Evolutionary conservation across 2,888 invertebrate species (phyloP).

Genomic region (Abscondita cerata): DNA sequence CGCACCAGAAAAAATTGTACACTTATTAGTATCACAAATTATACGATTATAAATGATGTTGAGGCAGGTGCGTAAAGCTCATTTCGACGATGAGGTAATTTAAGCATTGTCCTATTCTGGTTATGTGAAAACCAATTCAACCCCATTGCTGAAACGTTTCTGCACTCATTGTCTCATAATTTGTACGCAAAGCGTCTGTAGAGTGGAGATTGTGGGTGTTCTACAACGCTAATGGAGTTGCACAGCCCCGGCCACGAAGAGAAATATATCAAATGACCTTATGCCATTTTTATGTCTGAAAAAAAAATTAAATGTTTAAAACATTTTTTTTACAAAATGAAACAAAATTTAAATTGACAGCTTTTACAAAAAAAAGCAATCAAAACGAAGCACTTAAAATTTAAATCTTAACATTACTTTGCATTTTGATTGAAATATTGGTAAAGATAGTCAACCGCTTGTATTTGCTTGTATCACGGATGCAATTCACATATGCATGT

Average conservation of each 20-base stretch:
- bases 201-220: slow-evolving; percentile 32
- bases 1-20: too few species aligned
- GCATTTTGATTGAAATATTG: too few species aligned
- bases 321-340: too few species aligned
- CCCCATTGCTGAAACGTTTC: slow-evolving; percentile 29
- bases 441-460: too few species aligned
- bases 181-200: slow-evolving; percentile 31
- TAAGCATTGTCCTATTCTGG: slow-evolving; percentile 23
- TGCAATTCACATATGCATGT: too few species aligned
- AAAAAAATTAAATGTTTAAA: too few species aligned
- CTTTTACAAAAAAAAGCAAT: too few species aligned
- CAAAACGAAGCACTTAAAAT: too few species aligned
- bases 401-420: too few species aligned
- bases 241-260: slow-evolving; percentile 20
- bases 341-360: too few species aligned
- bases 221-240: slow-evolving; percentile 30
- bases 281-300: slow-evolving; percentile 31
- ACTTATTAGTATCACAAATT: slow-evolving; percentile 27
- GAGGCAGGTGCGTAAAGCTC: slow-evolving; percentile 24
- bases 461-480: too few species aligned
- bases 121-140: slow-evolving; percentile 26
- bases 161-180: slow-evolving; percentile 33
- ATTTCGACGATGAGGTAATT: slow-evolving; percentile 24
- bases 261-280: slow-evolving; percentile 21
- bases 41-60: slow-evolving; percentile 17